phyloP scores from a whole-genome alignment of 2,797 vertebrate genomes.

The Sebastolobus altivelis region DNA sequence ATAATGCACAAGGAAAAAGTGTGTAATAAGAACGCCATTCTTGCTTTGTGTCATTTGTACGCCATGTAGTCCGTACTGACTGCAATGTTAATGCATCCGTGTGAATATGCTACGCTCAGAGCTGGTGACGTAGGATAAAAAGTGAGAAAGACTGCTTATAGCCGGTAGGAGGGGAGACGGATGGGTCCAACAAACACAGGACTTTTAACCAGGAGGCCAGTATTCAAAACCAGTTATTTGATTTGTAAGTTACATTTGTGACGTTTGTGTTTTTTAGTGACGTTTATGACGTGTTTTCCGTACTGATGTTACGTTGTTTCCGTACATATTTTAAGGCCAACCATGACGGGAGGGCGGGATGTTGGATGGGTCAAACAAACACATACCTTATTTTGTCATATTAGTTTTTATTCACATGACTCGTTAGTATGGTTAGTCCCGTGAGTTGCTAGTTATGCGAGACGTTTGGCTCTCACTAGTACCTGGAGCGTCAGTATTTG shows the following conservation, averaged over 20 bases:
- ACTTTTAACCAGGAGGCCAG: not conserved
- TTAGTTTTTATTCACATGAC: no score
- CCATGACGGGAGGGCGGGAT: not conserved
- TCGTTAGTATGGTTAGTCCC: no score
- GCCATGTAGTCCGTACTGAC: accelerated
- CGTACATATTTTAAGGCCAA: not conserved
- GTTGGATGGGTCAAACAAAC: no score
- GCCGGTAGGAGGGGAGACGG: not conserved
- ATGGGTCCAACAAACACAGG: not conserved
- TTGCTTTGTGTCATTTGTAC: not conserved
- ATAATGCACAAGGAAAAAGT: not conserved
- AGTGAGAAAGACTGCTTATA: not conserved
- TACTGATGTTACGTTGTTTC: not conserved
- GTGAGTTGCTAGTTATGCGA: no score
- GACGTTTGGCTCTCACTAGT: no score
- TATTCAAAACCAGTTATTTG: not conserved
- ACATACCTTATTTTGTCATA: no score
- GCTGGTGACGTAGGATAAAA: not conserved
- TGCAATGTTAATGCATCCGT: not conserved
- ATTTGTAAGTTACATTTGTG: no score
- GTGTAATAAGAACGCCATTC: not conserved
- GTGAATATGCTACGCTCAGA: not conserved
- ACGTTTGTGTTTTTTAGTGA: no score
- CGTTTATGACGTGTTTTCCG: no score
- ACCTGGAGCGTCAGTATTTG: no score